phyloP scores from a whole-genome alignment of 2,113 vertebrate genomes.

The Emydura subglobosa region DNA sequence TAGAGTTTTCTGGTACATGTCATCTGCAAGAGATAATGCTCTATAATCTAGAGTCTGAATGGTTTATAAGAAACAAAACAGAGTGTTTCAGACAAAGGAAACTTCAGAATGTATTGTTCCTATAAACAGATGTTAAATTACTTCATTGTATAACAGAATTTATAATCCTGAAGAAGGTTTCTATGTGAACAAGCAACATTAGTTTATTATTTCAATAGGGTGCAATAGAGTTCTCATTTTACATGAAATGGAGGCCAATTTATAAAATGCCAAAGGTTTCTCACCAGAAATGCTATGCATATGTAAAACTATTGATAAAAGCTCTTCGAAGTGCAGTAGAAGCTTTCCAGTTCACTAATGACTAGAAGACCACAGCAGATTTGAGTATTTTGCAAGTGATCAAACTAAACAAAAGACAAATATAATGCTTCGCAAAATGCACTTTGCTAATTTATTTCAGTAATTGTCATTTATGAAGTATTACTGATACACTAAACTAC shows the following conservation, averaged over 20 bases:
- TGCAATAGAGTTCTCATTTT: not conserved
- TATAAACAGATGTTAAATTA: constrained; percentile 70
- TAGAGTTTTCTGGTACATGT: constrained; percentile 48
- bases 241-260: not conserved
- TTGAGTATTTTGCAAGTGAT: not conserved
- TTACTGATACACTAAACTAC: not conserved
- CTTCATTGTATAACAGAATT: constrained; percentile 36
- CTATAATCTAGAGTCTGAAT: constrained; percentile 63
- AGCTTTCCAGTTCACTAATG: not conserved
- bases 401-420: not conserved
- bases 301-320: not conserved
- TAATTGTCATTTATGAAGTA: not conserved
- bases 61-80: constrained; percentile 51
- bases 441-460: not conserved
- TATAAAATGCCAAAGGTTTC: not conserved
- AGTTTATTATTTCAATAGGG: not conserved
- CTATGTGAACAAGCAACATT: not conserved
- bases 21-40: constrained; percentile 61
- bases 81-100: constrained; percentile 32
- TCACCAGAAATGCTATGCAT: not conserved
- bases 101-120: constrained; percentile 55
- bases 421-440: not conserved
- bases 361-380: not conserved
- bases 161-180: constrained; percentile 23
- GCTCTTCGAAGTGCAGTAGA: not conserved